Evolutionary conservation across 2,888 invertebrate genomes (phyloP).

Genomic region (Diplolepis rosae): DNA sequence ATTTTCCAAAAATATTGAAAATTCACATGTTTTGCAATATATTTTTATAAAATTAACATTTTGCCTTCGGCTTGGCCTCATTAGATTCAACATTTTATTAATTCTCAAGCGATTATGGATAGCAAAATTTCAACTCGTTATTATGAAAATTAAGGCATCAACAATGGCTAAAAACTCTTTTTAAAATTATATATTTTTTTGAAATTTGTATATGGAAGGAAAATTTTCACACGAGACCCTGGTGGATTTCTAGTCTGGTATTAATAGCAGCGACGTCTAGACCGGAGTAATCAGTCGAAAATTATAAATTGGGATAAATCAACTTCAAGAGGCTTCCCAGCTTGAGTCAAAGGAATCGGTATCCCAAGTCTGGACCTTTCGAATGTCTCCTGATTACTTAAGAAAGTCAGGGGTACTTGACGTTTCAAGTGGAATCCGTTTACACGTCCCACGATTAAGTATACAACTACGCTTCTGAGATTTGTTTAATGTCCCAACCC

Average conservation of each 20-base stretch:
- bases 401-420: conserved; percentile 59
- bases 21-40: too few species aligned
- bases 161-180: too few species aligned
- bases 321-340: conserved; percentile 63
- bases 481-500: neutral
- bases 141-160: too few species aligned
- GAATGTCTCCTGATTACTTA: conserved; percentile 58
- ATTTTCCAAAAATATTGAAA: too few species aligned
- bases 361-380: conserved; percentile 47
- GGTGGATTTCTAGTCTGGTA: neutral
- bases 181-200: neutral
- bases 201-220: neutral
- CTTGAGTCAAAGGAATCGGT: conserved; percentile 55
- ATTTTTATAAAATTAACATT: too few species aligned
- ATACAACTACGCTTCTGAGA: conserved; percentile 47
- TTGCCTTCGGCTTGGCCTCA: too few species aligned
- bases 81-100: too few species aligned
- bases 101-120: too few species aligned
- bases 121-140: too few species aligned
- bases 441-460: conserved; percentile 59
- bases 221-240: conserved; percentile 2
- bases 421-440: conserved; percentile 66
- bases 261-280: conserved; percentile 34
- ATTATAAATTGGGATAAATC: conserved; percentile 58
- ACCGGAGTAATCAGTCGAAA: conserved; percentile 50